Evolutionary conservation across 2,888 invertebrate genomes (phyloP), one percentile per base, ranked within the genome.

Genomic region (Fabriciana adippe): DNA sequence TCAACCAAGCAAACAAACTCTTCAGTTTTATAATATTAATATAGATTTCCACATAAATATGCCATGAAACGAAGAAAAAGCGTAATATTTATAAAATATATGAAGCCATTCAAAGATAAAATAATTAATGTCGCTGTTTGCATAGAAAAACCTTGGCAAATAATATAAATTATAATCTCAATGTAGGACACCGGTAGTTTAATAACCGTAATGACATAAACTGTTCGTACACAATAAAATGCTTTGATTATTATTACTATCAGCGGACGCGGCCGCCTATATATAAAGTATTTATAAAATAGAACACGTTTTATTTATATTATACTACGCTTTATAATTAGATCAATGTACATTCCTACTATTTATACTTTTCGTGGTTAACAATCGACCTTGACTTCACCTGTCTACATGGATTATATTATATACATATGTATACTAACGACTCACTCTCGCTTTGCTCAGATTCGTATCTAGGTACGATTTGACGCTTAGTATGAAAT

Each of bases 251-350:
- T 67, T 67, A 64, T 64, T 69, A 26, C 26, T 26, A 67, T 69
- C 71, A 61, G 45, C 69, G 62, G 62, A 64, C 66, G 66, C 61
- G 47, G 61, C 1, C 53, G 61, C 55, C 35, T 66, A 64, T 67
- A 55, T 69, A 53, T 55, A 71, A 71, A 64, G 56, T 57, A 66
- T 68, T 64, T 66, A 69, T 71, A 69, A 54, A 64, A 55, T 51
- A 35, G 61, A 15, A 61, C 61, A 51, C 51, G 51, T 15, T 61
- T 16, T 61, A 66, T 68, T 64, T 68, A 62, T 67, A 67, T 47
- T 64, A 50, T 55, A 66, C 21, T 62, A 59, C 61, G 41, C 48
- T 60, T 53, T 54, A 56, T 64, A 56, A 64, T 55, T 68, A 66
- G 63, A 51, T 55, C 60, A 60, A n/a, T 63, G 61, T 60, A 53